Conservation (phyloP, 2,797 vertebrate species). For the Phyllotis vaccarum region DNA sequence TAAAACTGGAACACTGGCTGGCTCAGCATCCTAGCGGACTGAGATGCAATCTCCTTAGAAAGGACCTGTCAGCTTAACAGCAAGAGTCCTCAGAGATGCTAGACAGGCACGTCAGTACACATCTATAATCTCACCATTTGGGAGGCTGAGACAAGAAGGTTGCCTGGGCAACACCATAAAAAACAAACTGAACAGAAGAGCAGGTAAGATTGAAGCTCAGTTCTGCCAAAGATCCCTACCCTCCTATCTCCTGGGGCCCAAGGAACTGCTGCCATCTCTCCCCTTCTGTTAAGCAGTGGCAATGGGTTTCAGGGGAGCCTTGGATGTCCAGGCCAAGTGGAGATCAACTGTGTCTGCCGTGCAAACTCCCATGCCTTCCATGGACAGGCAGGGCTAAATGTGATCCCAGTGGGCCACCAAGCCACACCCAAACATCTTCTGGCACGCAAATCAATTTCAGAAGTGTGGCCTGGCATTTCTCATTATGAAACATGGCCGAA, state of each 20-base stretch:
- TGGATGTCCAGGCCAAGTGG: background rate
- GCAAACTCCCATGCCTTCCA: background rate
- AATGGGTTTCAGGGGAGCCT: background rate
- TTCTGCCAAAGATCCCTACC: background rate
- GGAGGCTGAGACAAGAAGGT: background rate
- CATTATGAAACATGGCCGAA: background rate
- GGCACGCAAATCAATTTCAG: background rate
- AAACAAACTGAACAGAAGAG: background rate
- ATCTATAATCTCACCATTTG: background rate
- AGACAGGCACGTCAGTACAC: too few species aligned
- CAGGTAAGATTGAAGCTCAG: background rate
- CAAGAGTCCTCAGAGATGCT: background rate
- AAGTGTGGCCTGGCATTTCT: conserved; percentile 53
- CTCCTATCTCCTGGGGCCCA: background rate
- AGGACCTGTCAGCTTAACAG: background rate
- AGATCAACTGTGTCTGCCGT: background rate
- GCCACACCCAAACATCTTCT: background rate
- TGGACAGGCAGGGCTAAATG: background rate
- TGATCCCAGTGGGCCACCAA: background rate
- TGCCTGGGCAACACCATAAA: background rate
- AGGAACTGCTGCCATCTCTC: background rate
- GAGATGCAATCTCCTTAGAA: background rate
- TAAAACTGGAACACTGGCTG: background rate
- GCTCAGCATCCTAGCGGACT: background rate
- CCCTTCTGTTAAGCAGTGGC: background rate